Evolutionary conservation across 2,888 invertebrate genomes (phyloP).

Genomic region (Lepidocyrtoides sp.): DNA sequence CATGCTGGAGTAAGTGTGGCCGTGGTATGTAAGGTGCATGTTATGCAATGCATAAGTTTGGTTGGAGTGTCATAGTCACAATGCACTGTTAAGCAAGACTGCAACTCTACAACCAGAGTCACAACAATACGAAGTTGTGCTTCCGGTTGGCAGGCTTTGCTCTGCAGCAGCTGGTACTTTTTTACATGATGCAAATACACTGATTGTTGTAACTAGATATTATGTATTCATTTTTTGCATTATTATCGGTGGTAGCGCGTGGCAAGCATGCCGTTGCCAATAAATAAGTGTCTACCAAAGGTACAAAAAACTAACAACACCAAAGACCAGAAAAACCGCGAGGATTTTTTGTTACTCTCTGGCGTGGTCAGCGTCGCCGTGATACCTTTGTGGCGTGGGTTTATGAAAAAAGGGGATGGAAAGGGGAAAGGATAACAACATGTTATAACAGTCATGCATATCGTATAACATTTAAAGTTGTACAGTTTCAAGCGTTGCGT

Average conservation of each 20-base stretch:
- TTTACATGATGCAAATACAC: not conserved
- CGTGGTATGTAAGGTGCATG: too few species aligned
- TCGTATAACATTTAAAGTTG: slow-evolving; percentile 37
- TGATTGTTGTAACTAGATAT: not conserved
- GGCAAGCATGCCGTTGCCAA: slow-evolving; percentile 38
- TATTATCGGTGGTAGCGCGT: slow-evolving; percentile 17
- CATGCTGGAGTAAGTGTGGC: too few species aligned
- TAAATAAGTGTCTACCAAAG: not conserved
- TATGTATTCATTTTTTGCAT: not conserved
- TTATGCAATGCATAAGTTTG: too few species aligned
- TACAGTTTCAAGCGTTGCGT: slow-evolving; percentile 55
- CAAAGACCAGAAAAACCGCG: not conserved
- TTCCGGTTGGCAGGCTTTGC: slow-evolving; percentile 11
- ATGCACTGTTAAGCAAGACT: too few species aligned
- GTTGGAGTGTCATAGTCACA: too few species aligned
- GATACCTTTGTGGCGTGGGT: not conserved
- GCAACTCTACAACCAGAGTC: too few species aligned
- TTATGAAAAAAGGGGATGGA: not conserved
- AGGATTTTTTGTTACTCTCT: not conserved
- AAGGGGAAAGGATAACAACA: not conserved
- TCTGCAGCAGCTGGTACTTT: not conserved
- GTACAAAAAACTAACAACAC: not conserved
- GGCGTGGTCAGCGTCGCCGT: not conserved
- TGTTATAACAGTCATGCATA: not conserved
- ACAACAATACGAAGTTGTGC: not conserved